A percentile compares a stretch with the other conserved stretches of the same genome.
Conservation (phyloP, 2,888 invertebrate genomes). For the Zeuzera pyrina region DNA sequence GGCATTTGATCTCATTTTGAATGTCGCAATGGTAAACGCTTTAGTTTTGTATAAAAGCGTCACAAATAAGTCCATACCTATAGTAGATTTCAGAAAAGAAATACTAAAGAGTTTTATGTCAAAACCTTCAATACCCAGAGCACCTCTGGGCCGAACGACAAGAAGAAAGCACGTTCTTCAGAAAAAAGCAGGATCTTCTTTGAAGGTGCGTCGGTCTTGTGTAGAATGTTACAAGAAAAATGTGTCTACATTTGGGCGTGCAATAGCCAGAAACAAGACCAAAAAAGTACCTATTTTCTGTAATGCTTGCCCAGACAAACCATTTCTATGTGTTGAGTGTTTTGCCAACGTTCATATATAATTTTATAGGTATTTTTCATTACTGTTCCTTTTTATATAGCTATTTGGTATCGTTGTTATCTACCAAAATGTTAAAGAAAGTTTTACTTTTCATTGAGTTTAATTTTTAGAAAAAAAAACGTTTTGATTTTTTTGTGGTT, state of each 20-base stretch:
- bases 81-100: not conserved
- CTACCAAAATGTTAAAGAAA: too few relatives aligned
- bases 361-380: not conserved
- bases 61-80: not conserved
- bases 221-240: constrained; percentile 5
- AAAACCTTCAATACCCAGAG: too few relatives aligned
- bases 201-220: constrained; percentile 2
- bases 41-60: not conserved
- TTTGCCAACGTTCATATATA: not conserved
- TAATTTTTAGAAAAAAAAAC: too few relatives aligned
- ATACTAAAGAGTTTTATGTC: too few relatives aligned
- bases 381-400: too few relatives aligned
- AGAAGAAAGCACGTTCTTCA: constrained; percentile 2
- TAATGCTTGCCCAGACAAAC: constrained; percentile 15
- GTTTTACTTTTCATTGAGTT: too few relatives aligned
- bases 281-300: constrained; percentile 22
- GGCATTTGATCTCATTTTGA: too few relatives aligned
- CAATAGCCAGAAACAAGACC: constrained; percentile 20
- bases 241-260: constrained; percentile 16
- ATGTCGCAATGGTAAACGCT: too few relatives aligned
- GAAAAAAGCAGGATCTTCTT: constrained; percentile 1
- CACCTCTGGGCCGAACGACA: not conserved
- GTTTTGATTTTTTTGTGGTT: too few relatives aligned
- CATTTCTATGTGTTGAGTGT: constrained; percentile 11
- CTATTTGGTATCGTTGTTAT: too few relatives aligned